A percentile compares a stretch with the other conserved stretches of the same genome.
phyloP scores from a whole-genome alignment of 2,888 invertebrate species.

The Lobophora halterata region DNA sequence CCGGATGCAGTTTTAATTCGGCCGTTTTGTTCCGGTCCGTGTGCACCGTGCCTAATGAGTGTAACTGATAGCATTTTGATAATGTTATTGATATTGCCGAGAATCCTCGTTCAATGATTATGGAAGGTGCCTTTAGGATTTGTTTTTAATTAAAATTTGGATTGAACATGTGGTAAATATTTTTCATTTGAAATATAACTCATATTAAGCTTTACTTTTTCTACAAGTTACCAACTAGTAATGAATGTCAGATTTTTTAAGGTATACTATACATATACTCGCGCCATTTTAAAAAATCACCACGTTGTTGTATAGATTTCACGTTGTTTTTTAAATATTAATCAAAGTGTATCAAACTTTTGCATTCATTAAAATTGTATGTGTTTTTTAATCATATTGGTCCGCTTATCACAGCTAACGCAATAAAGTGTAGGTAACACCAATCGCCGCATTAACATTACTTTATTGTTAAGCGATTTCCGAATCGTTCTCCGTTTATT shows the following conservation, averaged over 20 bases:
- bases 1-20: constrained; percentile 72
- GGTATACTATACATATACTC: no score
- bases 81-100: constrained; percentile 59
- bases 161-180: no score
- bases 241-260: no score
- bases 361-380: no score
- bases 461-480: constrained; percentile 65
- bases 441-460: constrained; percentile 56
- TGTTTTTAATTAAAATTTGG: constrained; percentile 7
- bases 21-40: constrained; percentile 53
- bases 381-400: no score
- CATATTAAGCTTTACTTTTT: no score
- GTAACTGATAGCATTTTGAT: constrained; percentile 70
- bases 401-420: constrained; percentile 11
- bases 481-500: constrained; percentile 40
- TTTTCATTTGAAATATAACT: no score
- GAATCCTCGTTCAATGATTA: constrained; percentile 32
- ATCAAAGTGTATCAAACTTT: no score
- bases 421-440: constrained; percentile 30
- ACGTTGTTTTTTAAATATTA: no score
- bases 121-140: constrained; percentile 6
- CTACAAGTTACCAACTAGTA: no score
- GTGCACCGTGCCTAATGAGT: constrained; percentile 56
- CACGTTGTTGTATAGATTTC: no score
- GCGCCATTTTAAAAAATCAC: no score